Base-by-base conservation (phyloP, 1,140 invertebrate species). In the Cydia splendana region DNA sequence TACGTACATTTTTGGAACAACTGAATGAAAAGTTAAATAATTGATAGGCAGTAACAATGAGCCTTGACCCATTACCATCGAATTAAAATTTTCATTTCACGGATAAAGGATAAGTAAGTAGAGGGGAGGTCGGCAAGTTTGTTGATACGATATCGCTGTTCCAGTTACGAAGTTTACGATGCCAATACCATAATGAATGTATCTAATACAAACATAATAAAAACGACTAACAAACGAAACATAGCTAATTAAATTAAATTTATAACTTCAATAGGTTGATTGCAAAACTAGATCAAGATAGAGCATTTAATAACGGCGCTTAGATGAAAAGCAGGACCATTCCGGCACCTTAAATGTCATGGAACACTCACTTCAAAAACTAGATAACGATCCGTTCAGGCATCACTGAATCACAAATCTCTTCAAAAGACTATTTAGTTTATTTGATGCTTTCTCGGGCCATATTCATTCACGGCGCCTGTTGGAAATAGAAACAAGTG, bases 401-500 rank as follows among this genome's bases (percentile, higher is more conserved):
- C 67, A 10, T 45, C 30, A 34, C 65, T 69, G 65, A 18, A 69
- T 38, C 34, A 71, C 67, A 38, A 18, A 71, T 75, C 42, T 73
- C 48, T 77, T 77, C 76, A 78, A 77, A 76, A 77, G 5, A 42
- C 38, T 81, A 81, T 81, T 81, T 80, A 24, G 62, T 42, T 76
- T 78, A 75, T 65, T 48, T 77, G 65, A 53, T 10, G 74, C 75
- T 34, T 78, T 65, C 77, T 77, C 76, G 65, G 74, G 76, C 75
- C 71, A 48, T 75, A 77, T 81, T 77, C 80, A 75, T 75, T 83
- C 75, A 79, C 75, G 83, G 81, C 81, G 81, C 83, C 81, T 76
- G 80, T 77, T 83, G 74, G 80, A 88, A 88, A 88, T 87, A 90
- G 87, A 89, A 86, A 85, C 83, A 77, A 76, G 80, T 87, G 87